A percentile compares a stretch with the other conserved stretches of the same genome.
Conservation (phyloP, 2,888 invertebrate genomes). For the Caenorhabditis wallacei region DNA sequence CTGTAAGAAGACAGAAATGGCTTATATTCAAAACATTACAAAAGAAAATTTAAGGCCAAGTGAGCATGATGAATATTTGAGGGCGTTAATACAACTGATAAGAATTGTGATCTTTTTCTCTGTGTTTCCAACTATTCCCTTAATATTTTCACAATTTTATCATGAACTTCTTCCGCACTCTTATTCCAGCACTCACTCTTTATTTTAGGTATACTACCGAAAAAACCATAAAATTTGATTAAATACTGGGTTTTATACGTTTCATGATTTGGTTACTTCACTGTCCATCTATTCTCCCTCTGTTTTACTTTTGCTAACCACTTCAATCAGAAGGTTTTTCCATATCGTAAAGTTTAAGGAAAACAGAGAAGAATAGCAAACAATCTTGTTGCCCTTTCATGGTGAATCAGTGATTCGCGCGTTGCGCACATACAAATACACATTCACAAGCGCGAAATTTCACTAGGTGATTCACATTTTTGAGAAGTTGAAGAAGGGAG, state of each 20-base stretch:
- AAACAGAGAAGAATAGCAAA: slow-evolving; percentile 49
- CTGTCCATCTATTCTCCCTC: background rate
- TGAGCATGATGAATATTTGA: slow-evolving; percentile 52
- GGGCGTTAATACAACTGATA: slow-evolving; percentile 52
- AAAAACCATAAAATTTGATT: slow-evolving; percentile 23
- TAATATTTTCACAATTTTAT: slow-evolving; percentile 9
- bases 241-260: background rate
- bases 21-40: too few relatives aligned
- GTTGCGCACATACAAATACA: slow-evolving; percentile 42
- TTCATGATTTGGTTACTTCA: background rate
- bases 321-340: slow-evolving; percentile 4
- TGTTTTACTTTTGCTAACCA: background rate
- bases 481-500: background rate
- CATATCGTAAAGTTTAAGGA: slow-evolving; percentile 48
- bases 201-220: slow-evolving; percentile 32
- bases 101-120: slow-evolving; percentile 15
- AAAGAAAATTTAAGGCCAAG: slow-evolving; percentile 34
- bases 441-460: slow-evolving; percentile 28
- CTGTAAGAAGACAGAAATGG: too few relatives aligned
- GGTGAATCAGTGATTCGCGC: slow-evolving; percentile 62
- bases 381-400: slow-evolving; percentile 55
- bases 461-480: slow-evolving; percentile 32
- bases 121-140: background rate
- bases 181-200: background rate
- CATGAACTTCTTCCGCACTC: slow-evolving; percentile 10